Conservation (phyloP, 2,797 vertebrate species). For the Manis crassicaudata region DNA sequence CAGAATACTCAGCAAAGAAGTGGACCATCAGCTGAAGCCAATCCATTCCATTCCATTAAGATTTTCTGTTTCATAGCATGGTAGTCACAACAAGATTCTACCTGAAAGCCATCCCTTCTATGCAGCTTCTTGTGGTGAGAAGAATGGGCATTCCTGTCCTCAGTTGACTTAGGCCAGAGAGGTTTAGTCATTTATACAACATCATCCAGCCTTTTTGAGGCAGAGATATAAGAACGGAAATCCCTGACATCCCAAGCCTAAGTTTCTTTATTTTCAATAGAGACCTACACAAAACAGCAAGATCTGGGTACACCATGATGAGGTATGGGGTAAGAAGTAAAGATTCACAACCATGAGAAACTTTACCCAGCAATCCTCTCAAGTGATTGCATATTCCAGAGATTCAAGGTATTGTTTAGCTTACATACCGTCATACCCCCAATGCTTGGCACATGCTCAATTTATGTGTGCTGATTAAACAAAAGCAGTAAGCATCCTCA, state of each 20-base stretch:
- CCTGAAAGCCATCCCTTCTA: background rate
- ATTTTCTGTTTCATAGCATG: background rate
- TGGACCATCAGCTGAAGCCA: background rate
- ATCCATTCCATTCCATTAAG: background rate
- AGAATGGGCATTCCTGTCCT: background rate
- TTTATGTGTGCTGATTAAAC: background rate
- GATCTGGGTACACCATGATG: background rate
- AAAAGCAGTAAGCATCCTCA: background rate
- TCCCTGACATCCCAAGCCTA: background rate
- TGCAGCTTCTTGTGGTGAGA: background rate
- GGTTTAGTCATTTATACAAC: background rate
- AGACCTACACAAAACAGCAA: background rate
- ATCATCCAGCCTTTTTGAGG: background rate
- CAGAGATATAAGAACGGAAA: slow-evolving; percentile 19
- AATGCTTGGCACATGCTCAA: background rate
- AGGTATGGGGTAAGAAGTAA: background rate
- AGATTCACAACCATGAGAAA: background rate
- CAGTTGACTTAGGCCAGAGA: background rate
- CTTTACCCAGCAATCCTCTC: background rate
- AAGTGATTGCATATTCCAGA: background rate
- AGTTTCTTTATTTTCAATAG: slow-evolving; percentile 1
- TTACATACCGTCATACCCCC: background rate
- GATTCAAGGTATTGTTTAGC: background rate
- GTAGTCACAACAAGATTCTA: background rate
- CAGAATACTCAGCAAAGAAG: background rate